Evolutionary conservation across 1,140 invertebrate species (phyloP).

Genomic region (Bathynomus jamesi): DNA sequence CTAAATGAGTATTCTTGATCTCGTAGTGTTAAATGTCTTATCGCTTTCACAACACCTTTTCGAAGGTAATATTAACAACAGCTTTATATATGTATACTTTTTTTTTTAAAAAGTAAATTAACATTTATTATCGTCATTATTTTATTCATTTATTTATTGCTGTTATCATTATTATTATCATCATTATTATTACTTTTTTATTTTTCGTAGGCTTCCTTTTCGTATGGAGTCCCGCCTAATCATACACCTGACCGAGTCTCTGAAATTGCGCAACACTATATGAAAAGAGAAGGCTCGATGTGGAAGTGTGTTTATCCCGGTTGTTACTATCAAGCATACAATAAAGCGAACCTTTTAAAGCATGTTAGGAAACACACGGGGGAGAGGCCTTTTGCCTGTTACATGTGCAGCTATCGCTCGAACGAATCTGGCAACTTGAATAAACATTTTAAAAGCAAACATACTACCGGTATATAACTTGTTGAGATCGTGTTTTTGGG

Average conservation of each 20-base stretch:
- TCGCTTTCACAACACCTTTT: too few species aligned
- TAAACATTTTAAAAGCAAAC: background rate
- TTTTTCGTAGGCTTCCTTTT: background rate
- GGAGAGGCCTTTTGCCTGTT: slow-evolving; percentile 14
- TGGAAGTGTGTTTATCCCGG: background rate
- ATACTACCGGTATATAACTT: too few species aligned
- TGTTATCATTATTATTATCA: background rate
- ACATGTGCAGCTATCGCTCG: slow-evolving; percentile 7
- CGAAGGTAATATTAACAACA: too few species aligned
- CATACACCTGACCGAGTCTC: background rate
- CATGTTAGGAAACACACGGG: slow-evolving; percentile 12
- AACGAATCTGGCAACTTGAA: slow-evolving; percentile 7
- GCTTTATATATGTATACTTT: too few species aligned
- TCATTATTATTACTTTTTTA: background rate
- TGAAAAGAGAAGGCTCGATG: background rate
- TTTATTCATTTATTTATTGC: background rate
- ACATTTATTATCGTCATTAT: background rate
- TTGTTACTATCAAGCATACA: background rate
- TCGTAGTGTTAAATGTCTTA: too few species aligned
- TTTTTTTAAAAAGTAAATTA: background rate
- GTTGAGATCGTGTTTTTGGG: too few species aligned
- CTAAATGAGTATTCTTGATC: too few species aligned
- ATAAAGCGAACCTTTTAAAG: slow-evolving; percentile 9
- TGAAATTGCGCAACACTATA: background rate
- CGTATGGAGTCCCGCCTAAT: background rate